A percentile compares a stretch with the other conserved stretches of the same genome.
phyloP scores from a whole-genome alignment of 1,140 invertebrate genomes.

The Leptinotarsa defecta region DNA sequence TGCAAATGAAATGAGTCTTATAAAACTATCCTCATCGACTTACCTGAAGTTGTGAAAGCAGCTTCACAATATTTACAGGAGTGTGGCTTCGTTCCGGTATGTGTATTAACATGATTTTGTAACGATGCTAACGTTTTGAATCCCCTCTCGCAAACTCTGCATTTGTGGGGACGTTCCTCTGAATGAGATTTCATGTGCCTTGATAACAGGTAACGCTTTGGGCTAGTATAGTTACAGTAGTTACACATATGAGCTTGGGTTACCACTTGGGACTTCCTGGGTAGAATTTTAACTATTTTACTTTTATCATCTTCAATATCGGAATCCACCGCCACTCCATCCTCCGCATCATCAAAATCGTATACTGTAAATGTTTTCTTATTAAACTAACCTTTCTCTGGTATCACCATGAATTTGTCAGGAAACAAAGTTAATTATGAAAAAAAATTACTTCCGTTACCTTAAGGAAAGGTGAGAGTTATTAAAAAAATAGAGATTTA shows the following conservation, averaged over 20 bases:
- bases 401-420: too few relatives aligned
- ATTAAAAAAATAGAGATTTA: too few relatives aligned
- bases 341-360: slow-evolving; percentile 69
- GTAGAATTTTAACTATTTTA: slow-evolving; percentile 69
- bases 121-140: slow-evolving; percentile 94
- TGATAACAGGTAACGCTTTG: slow-evolving; percentile 86
- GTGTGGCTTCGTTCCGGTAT: slow-evolving; percentile 94
- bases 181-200: slow-evolving; percentile 96
- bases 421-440: too few relatives aligned
- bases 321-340: slow-evolving; percentile 63
- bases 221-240: slow-evolving; percentile 88
- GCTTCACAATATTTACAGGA: slow-evolving; percentile 91
- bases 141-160: slow-evolving; percentile 89
- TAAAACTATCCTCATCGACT: slow-evolving; percentile 31
- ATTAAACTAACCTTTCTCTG: neutral
- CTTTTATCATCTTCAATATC: slow-evolving; percentile 74
- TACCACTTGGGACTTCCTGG: slow-evolving; percentile 72
- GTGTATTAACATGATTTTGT: slow-evolving; percentile 95
- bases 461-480: too few relatives aligned
- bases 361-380: slow-evolving; percentile 57
- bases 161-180: slow-evolving; percentile 93
- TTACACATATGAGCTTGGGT: slow-evolving; percentile 81
- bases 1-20: neutral
- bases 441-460: too few relatives aligned
- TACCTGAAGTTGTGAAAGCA: slow-evolving; percentile 92